Base-by-base conservation (phyloP, 2,113 vertebrate species). In the Thunnus thynnus region DNA sequence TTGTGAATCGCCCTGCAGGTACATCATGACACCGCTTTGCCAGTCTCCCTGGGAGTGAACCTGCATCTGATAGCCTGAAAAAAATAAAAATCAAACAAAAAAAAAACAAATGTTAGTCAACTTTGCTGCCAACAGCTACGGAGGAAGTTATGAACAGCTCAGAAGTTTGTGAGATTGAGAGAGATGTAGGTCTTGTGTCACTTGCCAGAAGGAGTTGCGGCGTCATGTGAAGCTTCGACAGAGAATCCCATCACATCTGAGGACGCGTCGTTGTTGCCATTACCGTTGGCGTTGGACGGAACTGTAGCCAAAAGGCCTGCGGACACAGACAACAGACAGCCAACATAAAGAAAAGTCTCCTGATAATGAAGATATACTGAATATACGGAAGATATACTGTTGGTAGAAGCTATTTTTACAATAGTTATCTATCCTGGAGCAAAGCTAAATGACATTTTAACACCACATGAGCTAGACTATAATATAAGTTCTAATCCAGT, bases 231-330 rank as follows among this genome's bases (percentile, higher is more conserved):
- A 0, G 67, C 55, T 36, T 94, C 91, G 0, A 13, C 62, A 1
- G 91, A n/a, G 52, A 90, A 93, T 18, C 82, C 89, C 72, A 87
- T 78, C 44, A 32, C 74, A 17, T 87, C 85, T 11, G 87, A 84
- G 18, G 91, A 78, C 5, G 69, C 41, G 60, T 94, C 93, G 0
- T 27, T n/a, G 66, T 74, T 84, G 0, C 56, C 58, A 5, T 58
- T 88, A 0, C 90, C 92, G 1, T 74, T 87, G n/a, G 91, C 32
- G 72, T 82, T 94, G 84, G 94, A 94, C 0, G 95, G 95, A 81
- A 96, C 95, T 13, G 88, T 86, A 0, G 94, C 95, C 78, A 95
- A 58, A 50, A 96, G 90, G 8, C 95, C 95, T 96, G 55, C 32
- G 10, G 74, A 80, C n/a, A 78, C 13, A 78, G 17, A 57, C 0